Evolutionary conservation across 2,113 vertebrate species (phyloP).

Genomic region (Chaetops frenatus): DNA sequence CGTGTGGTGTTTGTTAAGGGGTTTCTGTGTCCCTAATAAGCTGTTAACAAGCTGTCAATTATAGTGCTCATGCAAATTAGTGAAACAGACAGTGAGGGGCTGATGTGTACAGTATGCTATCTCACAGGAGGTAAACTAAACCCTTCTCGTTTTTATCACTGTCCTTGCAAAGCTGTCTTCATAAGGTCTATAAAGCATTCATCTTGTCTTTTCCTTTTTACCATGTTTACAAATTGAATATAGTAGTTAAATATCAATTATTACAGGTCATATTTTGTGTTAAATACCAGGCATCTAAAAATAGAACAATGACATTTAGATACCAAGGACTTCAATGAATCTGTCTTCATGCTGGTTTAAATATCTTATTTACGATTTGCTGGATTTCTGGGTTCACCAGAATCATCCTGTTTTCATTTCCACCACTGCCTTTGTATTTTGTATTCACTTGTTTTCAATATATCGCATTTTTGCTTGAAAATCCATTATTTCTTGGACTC

Average conservation of each 20-base stretch:
- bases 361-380: not conserved
- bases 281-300: constrained; percentile 50
- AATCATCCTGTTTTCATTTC: not conserved
- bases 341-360: not conserved
- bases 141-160: constrained; percentile 39
- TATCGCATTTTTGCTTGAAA: not conserved
- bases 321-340: constrained; percentile 17
- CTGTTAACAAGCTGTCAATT: constrained; percentile 77
- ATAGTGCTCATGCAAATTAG: constrained; percentile 65
- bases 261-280: constrained; percentile 35
- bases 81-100: constrained; percentile 57
- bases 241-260: constrained; percentile 62
- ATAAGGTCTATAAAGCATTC: constrained; percentile 4
- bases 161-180: not conserved
- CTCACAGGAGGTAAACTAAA: constrained; percentile 43
- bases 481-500: not conserved
- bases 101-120: constrained; percentile 61
- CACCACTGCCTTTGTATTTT: not conserved
- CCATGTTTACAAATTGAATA: constrained; percentile 50
- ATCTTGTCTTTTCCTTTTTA: constrained; percentile 13
- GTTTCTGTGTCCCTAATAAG: constrained; percentile 68
- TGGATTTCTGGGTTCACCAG: not conserved
- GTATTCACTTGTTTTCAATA: not conserved
- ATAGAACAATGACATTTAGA: constrained; percentile 37
- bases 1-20: constrained; percentile 51